Evolutionary conservation across 2,888 invertebrate genomes (phyloP).

Genomic region (Amphipoea oculea): DNA sequence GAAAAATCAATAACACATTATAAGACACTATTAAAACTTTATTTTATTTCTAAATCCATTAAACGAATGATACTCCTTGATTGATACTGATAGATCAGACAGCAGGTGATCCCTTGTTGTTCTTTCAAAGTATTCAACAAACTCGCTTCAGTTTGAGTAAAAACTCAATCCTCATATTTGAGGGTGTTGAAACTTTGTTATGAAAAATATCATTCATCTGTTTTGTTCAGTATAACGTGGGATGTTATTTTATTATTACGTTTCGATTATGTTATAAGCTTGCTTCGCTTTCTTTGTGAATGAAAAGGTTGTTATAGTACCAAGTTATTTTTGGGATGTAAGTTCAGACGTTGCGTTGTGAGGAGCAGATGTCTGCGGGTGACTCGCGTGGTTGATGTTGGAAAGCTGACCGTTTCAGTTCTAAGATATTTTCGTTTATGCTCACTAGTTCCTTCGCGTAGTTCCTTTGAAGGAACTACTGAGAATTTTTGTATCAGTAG

Average conservation of each 20-base stretch:
- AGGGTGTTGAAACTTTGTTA: slow-evolving; percentile 31
- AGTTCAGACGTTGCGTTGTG: slow-evolving; percentile 1
- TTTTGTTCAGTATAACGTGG: slow-evolving; percentile 10
- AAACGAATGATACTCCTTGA: slow-evolving; percentile 26
- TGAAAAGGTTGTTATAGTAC: slow-evolving; percentile 22
- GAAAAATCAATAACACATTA: not conserved
- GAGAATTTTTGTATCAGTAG: too few relatives aligned
- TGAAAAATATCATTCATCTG: slow-evolving; percentile 43
- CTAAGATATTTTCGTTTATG: slow-evolving; percentile 12
- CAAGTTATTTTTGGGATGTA: slow-evolving; percentile 27
- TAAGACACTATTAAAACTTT: slow-evolving; percentile 7
- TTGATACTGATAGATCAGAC: slow-evolving; percentile 55
- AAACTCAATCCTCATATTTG: slow-evolving; percentile 35
- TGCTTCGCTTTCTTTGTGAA: slow-evolving; percentile 11
- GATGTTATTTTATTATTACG: slow-evolving; percentile 30
- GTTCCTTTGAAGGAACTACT: too few relatives aligned
- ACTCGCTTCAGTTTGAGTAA: slow-evolving; percentile 11
- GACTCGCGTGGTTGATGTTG: slow-evolving; percentile 1
- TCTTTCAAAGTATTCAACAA: slow-evolving; percentile 37
- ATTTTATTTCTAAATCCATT: slow-evolving; percentile 27
- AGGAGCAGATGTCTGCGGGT: slow-evolving; percentile 10
- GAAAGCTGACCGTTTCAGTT: slow-evolving; percentile 5
- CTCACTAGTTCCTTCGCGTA: too few relatives aligned
- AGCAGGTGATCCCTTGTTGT: slow-evolving; percentile 37
- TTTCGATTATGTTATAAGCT: not conserved